Percentiles rank a stretch among this genome's conserved stretches.
phyloP scores from a whole-genome alignment of 2,888 invertebrate species.

The Agrotis segetum region DNA sequence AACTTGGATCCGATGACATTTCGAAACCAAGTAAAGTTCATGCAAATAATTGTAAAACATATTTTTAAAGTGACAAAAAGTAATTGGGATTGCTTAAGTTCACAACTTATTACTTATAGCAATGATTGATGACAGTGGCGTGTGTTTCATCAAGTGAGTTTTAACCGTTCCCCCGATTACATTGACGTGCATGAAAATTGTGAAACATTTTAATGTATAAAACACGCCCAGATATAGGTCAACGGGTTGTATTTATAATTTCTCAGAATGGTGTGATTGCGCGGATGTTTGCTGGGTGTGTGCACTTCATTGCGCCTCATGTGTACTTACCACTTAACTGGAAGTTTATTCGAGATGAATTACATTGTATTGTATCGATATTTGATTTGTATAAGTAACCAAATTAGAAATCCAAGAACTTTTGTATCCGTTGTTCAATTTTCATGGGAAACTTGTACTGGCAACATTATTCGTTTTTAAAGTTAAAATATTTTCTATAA shows the following conservation, averaged over 20 bases:
- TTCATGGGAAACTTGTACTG: neutral
- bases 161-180: conserved; percentile 75
- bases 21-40: conserved; percentile 72
- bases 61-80: conserved; percentile 62
- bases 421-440: conserved; percentile 28
- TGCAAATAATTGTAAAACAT: conserved; percentile 67
- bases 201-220: conserved; percentile 84
- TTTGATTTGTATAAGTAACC: conserved; percentile 51
- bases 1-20: conserved; percentile 61
- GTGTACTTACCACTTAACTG: conserved; percentile 69
- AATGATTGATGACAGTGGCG: conserved; percentile 68
- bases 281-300: conserved; percentile 83
- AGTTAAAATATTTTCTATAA: neutral
- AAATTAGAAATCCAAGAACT: conserved; percentile 52
- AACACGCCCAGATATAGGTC: conserved; percentile 85
- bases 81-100: conserved; percentile 64
- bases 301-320: conserved; percentile 75
- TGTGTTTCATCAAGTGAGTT: conserved; percentile 72
- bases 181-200: conserved; percentile 80
- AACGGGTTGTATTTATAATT: conserved; percentile 84
- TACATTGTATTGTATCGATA: conserved; percentile 77
- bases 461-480: neutral
- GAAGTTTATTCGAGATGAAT: conserved; percentile 75
- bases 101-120: conserved; percentile 65
- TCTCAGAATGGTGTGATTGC: conserved; percentile 84